Base-by-base conservation (phyloP, 2,888 invertebrate genomes). In the Cheilosia pagana region DNA sequence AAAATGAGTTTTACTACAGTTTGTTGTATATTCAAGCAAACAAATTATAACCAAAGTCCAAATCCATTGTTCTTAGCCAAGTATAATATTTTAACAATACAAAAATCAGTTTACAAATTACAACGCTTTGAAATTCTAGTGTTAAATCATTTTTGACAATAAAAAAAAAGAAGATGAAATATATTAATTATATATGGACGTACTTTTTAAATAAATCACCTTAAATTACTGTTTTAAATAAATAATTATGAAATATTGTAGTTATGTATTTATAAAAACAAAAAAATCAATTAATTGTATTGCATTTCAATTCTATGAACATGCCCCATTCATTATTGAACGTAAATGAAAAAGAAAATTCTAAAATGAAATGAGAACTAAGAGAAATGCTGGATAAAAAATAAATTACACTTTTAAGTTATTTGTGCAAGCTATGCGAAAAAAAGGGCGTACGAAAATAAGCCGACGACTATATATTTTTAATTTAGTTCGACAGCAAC, bases 101-200 rank as follows among this genome's bases (percentile, higher is more conserved):
- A 14, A 6, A 43, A 53, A 16, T 16, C 3, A 21, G 8, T 16
- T 35, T 35, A 19, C 31, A 28, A 35, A 55, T 10, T 10, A 28
- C 16, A 55, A 3, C 35, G 31, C 28, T 14, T 31, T 50, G 14
- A 21, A 7, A 21, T 50, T 50, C 23, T 50, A 50, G 50, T 50
- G 23, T 50, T 50, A 87, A 87, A 88, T 87, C 77, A 83, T 87
- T 88, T 86, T 87, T 87, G 87, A 88, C 87, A 88, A 88, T 87
- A 88, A 88, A 68, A 85, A 68, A 85, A 79, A 28, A 75, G 28
- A 28, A 74, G 63, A 67, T 62, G 60, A 81, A 81, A 70, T 52
- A 45, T 81, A 67, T 65, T 5, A 45, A 78, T 53, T 59, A 71
- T 23, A 67, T 63, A 78, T 48, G 31, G 19, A 59, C 35, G 25